Conservation (phyloP, 2,113 vertebrate genomes). For the Eulacestoma nigropectus region DNA sequence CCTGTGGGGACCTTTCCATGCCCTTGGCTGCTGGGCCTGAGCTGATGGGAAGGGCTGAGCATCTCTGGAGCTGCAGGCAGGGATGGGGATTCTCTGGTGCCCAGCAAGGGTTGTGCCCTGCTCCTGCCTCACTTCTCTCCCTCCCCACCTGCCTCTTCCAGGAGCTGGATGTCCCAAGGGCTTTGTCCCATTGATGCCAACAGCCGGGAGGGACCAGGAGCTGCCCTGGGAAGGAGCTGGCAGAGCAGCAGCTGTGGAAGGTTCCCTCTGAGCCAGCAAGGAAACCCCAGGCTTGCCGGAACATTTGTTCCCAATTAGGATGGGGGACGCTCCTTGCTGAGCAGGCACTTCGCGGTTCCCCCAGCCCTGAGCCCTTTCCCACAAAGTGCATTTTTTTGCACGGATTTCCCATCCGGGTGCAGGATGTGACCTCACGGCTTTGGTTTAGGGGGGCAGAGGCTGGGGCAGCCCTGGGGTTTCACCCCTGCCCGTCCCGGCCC, state of each 20-base stretch:
- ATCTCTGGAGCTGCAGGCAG: background rate
- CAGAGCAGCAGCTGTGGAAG: background rate
- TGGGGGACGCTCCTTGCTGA: background rate
- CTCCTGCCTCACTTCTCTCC: background rate
- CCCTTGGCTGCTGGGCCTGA: background rate
- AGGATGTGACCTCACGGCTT: background rate
- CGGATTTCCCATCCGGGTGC: background rate
- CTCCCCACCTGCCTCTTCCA: background rate
- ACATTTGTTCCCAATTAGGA: background rate
- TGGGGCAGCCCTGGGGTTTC: background rate
- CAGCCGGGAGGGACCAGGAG: background rate
- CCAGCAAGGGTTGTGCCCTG: background rate
- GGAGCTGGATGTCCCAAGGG: background rate
- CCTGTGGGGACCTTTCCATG: background rate
- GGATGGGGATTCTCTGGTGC: background rate
- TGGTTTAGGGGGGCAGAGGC: background rate
- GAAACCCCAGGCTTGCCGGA: background rate
- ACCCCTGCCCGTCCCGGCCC: background rate
- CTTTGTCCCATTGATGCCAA: accelerated
- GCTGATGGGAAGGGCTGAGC: background rate
- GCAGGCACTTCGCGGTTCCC: background rate
- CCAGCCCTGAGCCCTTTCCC: background rate
- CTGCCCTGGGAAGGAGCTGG: background rate
- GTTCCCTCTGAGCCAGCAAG: background rate
- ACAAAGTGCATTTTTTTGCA: background rate